Percentiles rank a stretch among this genome's conserved stretches.
Evolutionary conservation across 2,888 invertebrate genomes (phyloP).

Genomic region (Sepioteuthis lessoniana): DNA sequence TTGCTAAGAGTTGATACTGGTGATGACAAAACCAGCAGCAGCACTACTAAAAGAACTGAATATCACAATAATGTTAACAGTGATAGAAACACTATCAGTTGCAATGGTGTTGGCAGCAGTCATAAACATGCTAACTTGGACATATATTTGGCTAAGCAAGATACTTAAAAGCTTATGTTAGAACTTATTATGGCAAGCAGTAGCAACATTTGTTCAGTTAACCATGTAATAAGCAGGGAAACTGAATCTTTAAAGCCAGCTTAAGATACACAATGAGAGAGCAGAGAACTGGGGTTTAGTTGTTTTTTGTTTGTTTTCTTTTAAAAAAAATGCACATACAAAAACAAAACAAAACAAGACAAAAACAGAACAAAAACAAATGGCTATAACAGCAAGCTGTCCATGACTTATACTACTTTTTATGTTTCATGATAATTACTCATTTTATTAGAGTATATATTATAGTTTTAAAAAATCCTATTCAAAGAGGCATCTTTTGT

Average conservation of each 20-base stretch:
- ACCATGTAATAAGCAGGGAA: neutral
- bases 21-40: neutral
- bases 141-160: neutral
- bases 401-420: slow-evolving; percentile 9
- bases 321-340: neutral
- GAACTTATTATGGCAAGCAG: neutral
- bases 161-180: slow-evolving; percentile 13
- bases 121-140: neutral
- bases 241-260: neutral
- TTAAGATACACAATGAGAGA: neutral
- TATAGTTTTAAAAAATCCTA: neutral
- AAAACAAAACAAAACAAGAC: neutral
- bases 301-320: too few species aligned
- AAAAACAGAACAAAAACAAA: slow-evolving; percentile 21
- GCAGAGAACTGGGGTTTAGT: neutral
- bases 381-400: neutral
- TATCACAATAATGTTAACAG: neutral
- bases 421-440: neutral
- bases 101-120: neutral
- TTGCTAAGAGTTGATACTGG: neutral
- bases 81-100: neutral
- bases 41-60: neutral
- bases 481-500: neutral
- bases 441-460: neutral
- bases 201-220: neutral